Evolutionary conservation across 2,113 vertebrate species (phyloP).

Genomic region (Onychorhynchus coronatus): DNA sequence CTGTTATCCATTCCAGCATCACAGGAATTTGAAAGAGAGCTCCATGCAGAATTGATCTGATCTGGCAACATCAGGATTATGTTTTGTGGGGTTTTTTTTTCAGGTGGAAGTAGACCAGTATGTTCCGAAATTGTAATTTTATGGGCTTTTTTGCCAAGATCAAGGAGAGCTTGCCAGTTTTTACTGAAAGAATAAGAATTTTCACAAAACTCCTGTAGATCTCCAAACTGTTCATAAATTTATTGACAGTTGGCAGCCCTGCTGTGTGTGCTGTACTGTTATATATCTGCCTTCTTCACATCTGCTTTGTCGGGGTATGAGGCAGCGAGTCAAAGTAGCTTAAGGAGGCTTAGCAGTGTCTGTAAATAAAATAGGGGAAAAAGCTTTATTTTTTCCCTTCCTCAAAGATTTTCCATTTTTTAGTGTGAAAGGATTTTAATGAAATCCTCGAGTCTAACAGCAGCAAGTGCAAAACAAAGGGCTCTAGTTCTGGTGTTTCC

Average conservation of each 20-base stretch:
- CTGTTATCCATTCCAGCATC: not conserved
- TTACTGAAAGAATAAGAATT: conserved; percentile 54
- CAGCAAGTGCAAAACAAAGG: conserved; percentile 11
- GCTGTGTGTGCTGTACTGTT: conserved; percentile 38
- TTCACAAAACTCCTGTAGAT: conserved; percentile 57
- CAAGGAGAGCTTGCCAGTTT: conserved; percentile 53
- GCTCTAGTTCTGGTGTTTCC: not conserved
- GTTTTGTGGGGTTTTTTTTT: not conserved
- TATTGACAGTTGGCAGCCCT: conserved; percentile 59
- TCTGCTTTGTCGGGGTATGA: conserved; percentile 28
- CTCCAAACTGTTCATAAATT: conserved; percentile 61
- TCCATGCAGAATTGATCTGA: not conserved
- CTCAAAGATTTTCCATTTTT: not conserved
- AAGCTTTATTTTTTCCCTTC: not conserved
- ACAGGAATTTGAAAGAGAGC: not conserved
- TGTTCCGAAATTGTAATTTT: conserved; percentile 8
- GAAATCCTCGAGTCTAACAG: conserved; percentile 2
- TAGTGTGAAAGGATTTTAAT: conserved; percentile 1
- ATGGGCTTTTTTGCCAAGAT: conserved; percentile 29
- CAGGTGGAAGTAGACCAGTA: conserved; percentile 37
- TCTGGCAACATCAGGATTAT: not conserved
- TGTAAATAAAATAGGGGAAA: conserved; percentile 16
- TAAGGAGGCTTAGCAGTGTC: conserved; percentile 30
- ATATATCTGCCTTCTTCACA: conserved; percentile 22
- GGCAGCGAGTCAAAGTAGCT: conserved; percentile 21